Base-by-base conservation (phyloP, 2,797 vertebrate genomes). In the Acanthis flammea region DNA sequence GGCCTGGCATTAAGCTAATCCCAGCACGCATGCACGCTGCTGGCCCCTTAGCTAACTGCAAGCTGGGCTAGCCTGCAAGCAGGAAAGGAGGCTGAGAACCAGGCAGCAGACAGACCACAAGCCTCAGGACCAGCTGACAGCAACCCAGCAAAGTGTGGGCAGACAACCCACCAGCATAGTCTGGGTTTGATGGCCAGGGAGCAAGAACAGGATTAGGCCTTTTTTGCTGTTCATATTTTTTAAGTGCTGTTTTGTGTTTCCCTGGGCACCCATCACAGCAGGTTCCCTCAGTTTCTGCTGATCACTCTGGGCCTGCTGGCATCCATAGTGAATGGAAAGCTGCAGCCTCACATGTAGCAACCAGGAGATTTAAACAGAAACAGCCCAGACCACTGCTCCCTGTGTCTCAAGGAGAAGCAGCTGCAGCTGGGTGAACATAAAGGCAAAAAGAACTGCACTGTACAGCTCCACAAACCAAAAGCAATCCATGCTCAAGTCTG, bases 101-200 rank as follows among this genome's bases (percentile, higher is more conserved):
- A 68, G 37, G 10, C 4, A 58, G 31, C 1, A 1, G 13, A 6
- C 27, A 60, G 31, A 37, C 9, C 51, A 14, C 41, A 47, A 14
- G 47, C 19, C 55, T 25, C 14, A 71, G 12, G n/a, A 73, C 6
- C 51, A 39, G 41, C 53, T 62, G 71, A 51, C 53, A 75, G 45
- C 2, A 0, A 53, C 9, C 19, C 47, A 41, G 5, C 19, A 1
- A 65, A 16, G 6, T 0, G 3, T 2, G 2, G 5, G 19, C 17
- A 41, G 7, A 5, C 5, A 6, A 19, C 7, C 10, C 31, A 39
- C 25, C 6, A 14, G 28, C 30, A 22, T 0, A 4, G 57, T 30
- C 19, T 8, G 21, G 23, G 22, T 11, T n/a, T 28, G 35, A 51
- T 14, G 22, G 35, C 35, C 19, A 47, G 24, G 24, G 9, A 61